Evolutionary conservation across 1,140 invertebrate genomes (phyloP).

Genomic region (Adoxophyes honmai): DNA sequence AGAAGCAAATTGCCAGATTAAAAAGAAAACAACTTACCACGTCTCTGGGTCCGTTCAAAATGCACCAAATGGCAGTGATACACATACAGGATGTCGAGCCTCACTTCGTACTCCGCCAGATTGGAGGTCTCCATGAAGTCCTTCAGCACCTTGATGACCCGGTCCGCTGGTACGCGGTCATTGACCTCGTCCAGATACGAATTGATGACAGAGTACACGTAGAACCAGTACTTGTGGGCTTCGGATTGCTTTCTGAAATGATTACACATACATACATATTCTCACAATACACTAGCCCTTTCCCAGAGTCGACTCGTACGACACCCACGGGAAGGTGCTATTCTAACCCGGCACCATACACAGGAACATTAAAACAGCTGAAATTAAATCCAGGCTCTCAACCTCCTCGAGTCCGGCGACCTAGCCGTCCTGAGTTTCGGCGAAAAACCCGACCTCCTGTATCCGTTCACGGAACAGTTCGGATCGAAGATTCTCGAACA

Average conservation of each 20-base stretch:
- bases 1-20: too few species aligned
- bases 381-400: slow-evolving; percentile 91
- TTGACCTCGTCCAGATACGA: slow-evolving; percentile 42
- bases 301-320: too few species aligned
- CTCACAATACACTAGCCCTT: too few species aligned
- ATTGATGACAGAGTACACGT: slow-evolving; percentile 86
- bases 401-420: slow-evolving; percentile 95
- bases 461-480: slow-evolving; percentile 92
- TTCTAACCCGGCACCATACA: too few species aligned
- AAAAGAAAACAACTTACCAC: slow-evolving; percentile 47
- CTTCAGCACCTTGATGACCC: slow-evolving; percentile 80
- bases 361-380: too few species aligned
- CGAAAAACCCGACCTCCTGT: slow-evolving; percentile 88
- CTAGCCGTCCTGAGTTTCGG: slow-evolving; percentile 96
- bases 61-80: slow-evolving; percentile 87
- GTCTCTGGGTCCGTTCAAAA: slow-evolving; percentile 59
- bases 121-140: slow-evolving; percentile 91
- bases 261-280: too few species aligned
- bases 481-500: slow-evolving; percentile 88
- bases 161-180: slow-evolving; percentile 29
- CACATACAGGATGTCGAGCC: slow-evolving; percentile 87
- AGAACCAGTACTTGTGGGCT: slow-evolving; percentile 93
- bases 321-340: too few species aligned
- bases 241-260: slow-evolving; percentile 78
- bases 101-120: slow-evolving; percentile 88